Evolutionary conservation across 30 jellyfish, hydroid and myxozoan genomes (phyloP).

Genomic region (Chrysaora quinquecirrha): DNA sequence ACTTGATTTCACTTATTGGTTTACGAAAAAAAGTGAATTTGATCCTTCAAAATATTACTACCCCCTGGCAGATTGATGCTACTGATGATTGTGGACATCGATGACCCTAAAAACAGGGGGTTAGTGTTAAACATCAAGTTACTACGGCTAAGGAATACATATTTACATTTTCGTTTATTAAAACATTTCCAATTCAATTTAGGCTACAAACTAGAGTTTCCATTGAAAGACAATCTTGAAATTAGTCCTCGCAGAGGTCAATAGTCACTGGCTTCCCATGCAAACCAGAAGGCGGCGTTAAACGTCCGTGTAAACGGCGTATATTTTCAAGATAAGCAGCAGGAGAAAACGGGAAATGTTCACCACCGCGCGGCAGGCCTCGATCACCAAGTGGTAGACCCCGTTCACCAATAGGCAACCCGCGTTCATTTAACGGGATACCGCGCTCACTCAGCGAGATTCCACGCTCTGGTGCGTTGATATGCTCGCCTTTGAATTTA

Average conservation of each 20-base stretch:
- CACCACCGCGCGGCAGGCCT: slow-evolving; percentile 47
- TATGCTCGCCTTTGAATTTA: slow-evolving; percentile 43
- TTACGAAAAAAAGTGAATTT: too few relatives aligned
- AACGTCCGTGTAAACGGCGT: slow-evolving; percentile 57
- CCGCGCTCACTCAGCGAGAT: slow-evolving; percentile 67
- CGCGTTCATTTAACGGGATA: slow-evolving; percentile 37
- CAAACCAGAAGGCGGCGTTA: slow-evolving; percentile 56
- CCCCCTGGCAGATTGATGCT: too few relatives aligned
- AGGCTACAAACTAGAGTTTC: too few relatives aligned
- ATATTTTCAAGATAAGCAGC: slow-evolving; percentile 59
- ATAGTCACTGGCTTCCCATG: slow-evolving; percentile 77
- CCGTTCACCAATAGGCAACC: slow-evolving; percentile 61
- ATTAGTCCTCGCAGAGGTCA: slow-evolving; percentile 70
- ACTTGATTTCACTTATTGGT: too few relatives aligned
- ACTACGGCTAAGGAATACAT: too few relatives aligned
- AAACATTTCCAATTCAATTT: too few relatives aligned
- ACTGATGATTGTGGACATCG: too few relatives aligned
- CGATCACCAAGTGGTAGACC: slow-evolving; percentile 62
- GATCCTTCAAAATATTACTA: too few relatives aligned
- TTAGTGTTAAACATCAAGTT: too few relatives aligned
- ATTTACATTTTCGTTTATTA: too few relatives aligned
- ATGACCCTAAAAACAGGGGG: too few relatives aligned
- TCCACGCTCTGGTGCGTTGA: slow-evolving; percentile 25
- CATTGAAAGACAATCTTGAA: too few relatives aligned
- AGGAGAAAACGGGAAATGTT: slow-evolving; percentile 49